Percentiles rank a stretch among this genome's conserved stretches.
These are phyloP conservation scores for Chloroceryle inda DNA, from an alignment of 2,797 vertebrate genomes.

Conservation along the genomic window DNA sequence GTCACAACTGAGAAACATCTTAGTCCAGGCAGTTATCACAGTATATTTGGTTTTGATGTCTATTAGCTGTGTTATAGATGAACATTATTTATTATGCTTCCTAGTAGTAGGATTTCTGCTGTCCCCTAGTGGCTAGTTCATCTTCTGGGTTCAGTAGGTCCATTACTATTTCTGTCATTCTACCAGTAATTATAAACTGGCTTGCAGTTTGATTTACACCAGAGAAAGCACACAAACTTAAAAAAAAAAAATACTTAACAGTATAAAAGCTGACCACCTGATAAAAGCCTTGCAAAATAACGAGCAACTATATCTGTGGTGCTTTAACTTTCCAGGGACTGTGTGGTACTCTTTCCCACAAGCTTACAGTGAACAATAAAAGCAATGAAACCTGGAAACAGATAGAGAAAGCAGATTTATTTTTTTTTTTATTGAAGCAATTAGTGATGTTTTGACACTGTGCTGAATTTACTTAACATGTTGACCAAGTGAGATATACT, in stretches of 20 bases:
- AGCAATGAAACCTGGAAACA: neutral
- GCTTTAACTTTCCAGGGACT: neutral
- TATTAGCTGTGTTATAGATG: neutral
- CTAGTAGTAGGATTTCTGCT: neutral
- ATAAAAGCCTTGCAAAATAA: neutral
- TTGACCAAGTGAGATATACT: neutral
- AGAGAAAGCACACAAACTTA: neutral
- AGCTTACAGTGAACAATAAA: neutral
- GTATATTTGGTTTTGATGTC: neutral
- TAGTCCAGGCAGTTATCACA: neutral
- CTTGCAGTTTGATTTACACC: neutral
- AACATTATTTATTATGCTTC: neutral
- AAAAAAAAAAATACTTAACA: neutral
- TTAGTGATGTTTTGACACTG: neutral
- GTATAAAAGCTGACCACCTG: accelerated
- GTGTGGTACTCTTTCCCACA: neutral
- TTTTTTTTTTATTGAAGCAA: neutral
- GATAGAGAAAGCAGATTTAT: neutral
- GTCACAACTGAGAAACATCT: neutral
- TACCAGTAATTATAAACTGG: neutral
- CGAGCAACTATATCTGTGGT: neutral
- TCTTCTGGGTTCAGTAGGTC: neutral
- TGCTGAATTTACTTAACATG: neutral
- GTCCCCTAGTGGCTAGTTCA: neutral
- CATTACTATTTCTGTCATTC: neutral